Base-by-base conservation (phyloP, 37 sponge, comb jelly and placozoan genomes). In the Haliclona indistincta region DNA sequence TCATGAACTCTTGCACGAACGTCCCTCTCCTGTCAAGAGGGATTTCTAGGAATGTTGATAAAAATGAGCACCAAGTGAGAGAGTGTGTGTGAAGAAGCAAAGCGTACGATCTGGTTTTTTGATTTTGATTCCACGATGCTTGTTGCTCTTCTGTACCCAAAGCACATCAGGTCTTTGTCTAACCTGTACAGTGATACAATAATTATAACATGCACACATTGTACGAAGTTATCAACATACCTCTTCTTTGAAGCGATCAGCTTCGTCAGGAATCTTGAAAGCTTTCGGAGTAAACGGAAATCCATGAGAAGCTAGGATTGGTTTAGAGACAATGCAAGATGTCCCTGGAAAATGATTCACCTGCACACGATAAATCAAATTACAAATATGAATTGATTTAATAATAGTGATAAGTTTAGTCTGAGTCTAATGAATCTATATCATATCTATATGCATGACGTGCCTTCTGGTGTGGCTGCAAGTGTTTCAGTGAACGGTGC, bases 1-100 rank as follows among this genome's bases (percentile, higher is more conserved):
- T 23, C 25, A 91, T 75, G 54, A 82, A 91, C 68, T 86, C 74
- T 68, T 91, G 91, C 17, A 91, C 74, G 64, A 91, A 85, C 23
- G 68, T 40, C 6, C 67, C 67, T 13, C 22, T 17, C 13, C 45
- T 22, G 25, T 74, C 20, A n/a, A 74, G 17, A 37, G 65, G 43
- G 56, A 65, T 53, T 3, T 61, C 71, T 70, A 32, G n/a, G n/a
- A n/a, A n/a, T n/a, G n/a, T n/a, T n/a, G n/a, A n/a, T n/a, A n/a
- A n/a, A n/a, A n/a, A n/a, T n/a, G n/a, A n/a, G n/a, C n/a, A n/a
- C n/a, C n/a, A n/a, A n/a, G n/a, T n/a, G n/a, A n/a, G n/a, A n/a
- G n/a, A n/a, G n/a, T n/a, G n/a, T n/a, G n/a, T n/a, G 6, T 11
- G 13, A 66, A 13, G 38, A 22, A 33, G 10, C 3, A 3, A 6